A percentile compares a stretch with the other conserved stretches of the same genome.
Conservation (phyloP, 2,797 vertebrate genomes). For the Aselliscus stoliczkanus region DNA sequence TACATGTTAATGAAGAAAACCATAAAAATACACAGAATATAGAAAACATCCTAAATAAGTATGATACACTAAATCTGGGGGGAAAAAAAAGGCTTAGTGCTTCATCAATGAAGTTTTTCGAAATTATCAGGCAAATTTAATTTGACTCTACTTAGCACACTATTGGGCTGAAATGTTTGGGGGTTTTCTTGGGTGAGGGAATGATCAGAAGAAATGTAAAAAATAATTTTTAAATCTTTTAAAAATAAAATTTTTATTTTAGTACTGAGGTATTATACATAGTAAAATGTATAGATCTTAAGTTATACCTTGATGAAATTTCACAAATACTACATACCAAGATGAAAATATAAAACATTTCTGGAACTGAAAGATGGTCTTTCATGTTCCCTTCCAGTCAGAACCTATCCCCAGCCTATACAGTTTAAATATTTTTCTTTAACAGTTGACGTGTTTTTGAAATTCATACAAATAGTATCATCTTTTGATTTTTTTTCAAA, state of each 20-base stretch:
- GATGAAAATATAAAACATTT: slow-evolving; percentile 18
- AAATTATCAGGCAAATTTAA: background rate
- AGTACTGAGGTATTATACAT: background rate
- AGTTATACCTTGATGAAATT: background rate
- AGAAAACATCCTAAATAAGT: background rate
- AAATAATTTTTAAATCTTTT: background rate
- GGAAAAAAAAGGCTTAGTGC: background rate
- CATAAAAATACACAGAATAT: background rate
- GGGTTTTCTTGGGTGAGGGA: background rate
- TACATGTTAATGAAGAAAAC: background rate
- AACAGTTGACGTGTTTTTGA: background rate
- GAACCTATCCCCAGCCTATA: background rate
- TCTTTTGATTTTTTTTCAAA: background rate
- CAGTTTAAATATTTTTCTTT: background rate
- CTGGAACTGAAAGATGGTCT: background rate
- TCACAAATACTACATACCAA: background rate
- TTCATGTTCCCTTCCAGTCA: background rate
- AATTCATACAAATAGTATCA: background rate
- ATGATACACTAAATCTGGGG: background rate
- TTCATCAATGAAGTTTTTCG: background rate
- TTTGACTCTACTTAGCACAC: background rate
- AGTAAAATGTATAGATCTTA: background rate
- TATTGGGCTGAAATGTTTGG: background rate
- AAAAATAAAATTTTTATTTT: background rate
- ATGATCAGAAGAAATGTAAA: background rate